These are phyloP conservation scores for Paracyclopina nana DNA, from an alignment of 1,140 invertebrate genomes.

Conservation along the genomic window DNA sequence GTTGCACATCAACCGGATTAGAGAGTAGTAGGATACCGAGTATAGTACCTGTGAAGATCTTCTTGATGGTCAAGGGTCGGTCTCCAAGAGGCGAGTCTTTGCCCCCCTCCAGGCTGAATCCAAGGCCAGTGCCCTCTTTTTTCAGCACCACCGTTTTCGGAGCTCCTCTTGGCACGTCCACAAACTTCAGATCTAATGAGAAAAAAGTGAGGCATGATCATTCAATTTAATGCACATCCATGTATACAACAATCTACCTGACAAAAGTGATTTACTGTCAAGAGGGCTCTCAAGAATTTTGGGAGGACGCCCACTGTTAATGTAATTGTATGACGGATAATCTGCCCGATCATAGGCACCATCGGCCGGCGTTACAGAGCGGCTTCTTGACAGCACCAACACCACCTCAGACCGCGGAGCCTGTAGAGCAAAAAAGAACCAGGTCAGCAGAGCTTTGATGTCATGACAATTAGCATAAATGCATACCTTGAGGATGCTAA, in stretches of 20 bases:
- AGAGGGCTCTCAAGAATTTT: slow-evolving; percentile 25
- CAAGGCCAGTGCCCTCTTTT: slow-evolving; percentile 69
- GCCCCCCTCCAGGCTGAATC: slow-evolving; percentile 78
- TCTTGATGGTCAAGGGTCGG: slow-evolving; percentile 62
- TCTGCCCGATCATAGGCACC: slow-evolving; percentile 17
- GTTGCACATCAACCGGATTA: not conserved
- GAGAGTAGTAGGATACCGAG: not conserved
- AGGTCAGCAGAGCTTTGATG: not conserved
- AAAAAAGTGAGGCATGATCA: not conserved
- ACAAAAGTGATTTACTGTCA: slow-evolving; percentile 22
- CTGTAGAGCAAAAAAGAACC: slow-evolving; percentile 25
- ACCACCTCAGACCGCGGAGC: slow-evolving; percentile 44
- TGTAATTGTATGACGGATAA: slow-evolving; percentile 19
- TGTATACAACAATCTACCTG: slow-evolving; percentile 17
- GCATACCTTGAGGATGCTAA: slow-evolving; percentile 64
- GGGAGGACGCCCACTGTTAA: slow-evolving; percentile 23
- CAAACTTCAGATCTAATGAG: slow-evolving; percentile 19
- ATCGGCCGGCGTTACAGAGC: slow-evolving; percentile 23
- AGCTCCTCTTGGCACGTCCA: slow-evolving; percentile 19
- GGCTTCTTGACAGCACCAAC: slow-evolving; percentile 38
- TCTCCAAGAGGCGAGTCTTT: slow-evolving; percentile 69
- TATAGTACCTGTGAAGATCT: slow-evolving; percentile 61
- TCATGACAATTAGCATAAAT: not conserved
- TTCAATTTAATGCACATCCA: slow-evolving; percentile 11
- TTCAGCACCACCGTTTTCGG: slow-evolving; percentile 38